These are phyloP conservation scores for Stegastes partitus DNA, from an alignment of 2,113 vertebrate species.

Conservation along the genomic window DNA sequence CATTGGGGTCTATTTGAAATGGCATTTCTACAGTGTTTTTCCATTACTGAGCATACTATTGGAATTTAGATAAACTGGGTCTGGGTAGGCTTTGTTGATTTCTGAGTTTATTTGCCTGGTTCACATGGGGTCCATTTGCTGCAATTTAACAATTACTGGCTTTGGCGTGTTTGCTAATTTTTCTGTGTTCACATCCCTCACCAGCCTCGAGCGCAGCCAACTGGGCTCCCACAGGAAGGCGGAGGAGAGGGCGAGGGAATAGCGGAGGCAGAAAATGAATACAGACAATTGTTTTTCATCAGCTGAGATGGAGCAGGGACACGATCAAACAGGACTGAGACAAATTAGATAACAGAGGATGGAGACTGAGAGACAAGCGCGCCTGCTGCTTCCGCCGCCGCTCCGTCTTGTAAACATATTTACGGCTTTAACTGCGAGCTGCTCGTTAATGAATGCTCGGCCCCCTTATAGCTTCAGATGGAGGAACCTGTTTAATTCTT, in stretches of 20 bases:
- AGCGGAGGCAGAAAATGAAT: slow-evolving; percentile 64
- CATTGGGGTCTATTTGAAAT: slow-evolving; percentile 82
- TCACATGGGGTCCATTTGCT: slow-evolving; percentile 76
- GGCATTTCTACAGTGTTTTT: slow-evolving; percentile 80
- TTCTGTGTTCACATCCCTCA: slow-evolving; percentile 59
- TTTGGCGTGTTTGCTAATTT: slow-evolving; percentile 70
- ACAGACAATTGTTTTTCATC: slow-evolving; percentile 74
- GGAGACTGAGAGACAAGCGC: slow-evolving; percentile 29
- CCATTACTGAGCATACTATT: slow-evolving; percentile 79
- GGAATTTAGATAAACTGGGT: slow-evolving; percentile 78
- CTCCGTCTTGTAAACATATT: slow-evolving; percentile 37
- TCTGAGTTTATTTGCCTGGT: slow-evolving; percentile 66
- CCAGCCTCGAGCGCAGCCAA: slow-evolving; percentile 53
- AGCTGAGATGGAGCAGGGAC: slow-evolving; percentile 56
- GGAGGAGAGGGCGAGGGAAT: slow-evolving; percentile 41
- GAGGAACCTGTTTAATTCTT: slow-evolving; percentile 6
- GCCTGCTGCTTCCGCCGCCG: slow-evolving; percentile 25
- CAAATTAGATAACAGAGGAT: slow-evolving; percentile 60
- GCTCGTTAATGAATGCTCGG: slow-evolving; percentile 20
- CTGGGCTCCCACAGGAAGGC: slow-evolving; percentile 59
- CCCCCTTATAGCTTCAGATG: not conserved
- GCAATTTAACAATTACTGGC: slow-evolving; percentile 75
- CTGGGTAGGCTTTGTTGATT: slow-evolving; percentile 69
- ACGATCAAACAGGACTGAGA: slow-evolving; percentile 61
- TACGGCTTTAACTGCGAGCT: slow-evolving; percentile 40